Conservation (phyloP, 2,888 invertebrate genomes). For the Unio delphinus region DNA sequence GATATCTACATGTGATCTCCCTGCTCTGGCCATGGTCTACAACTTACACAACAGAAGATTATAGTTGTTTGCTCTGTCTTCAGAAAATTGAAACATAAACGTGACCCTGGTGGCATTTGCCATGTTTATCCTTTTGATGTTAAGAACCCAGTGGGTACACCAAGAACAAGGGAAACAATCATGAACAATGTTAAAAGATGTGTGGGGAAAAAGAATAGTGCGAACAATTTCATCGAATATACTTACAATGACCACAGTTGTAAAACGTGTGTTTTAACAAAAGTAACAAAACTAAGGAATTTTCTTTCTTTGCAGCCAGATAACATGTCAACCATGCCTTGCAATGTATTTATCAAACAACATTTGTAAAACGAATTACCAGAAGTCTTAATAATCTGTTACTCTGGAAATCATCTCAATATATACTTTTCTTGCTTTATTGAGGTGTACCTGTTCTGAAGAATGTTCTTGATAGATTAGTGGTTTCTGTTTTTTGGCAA, state of each 20-base stretch:
- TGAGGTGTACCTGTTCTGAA: slow-evolving; percentile 11
- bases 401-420: slow-evolving; percentile 2
- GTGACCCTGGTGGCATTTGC: too few species aligned
- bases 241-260: slow-evolving; percentile 4
- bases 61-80: too few species aligned
- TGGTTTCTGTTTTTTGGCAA: slow-evolving; percentile 12
- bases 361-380: slow-evolving; percentile 15
- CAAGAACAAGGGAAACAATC: too few species aligned
- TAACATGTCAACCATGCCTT: slow-evolving; percentile 5
- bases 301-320: slow-evolving; percentile 4
- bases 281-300: neutral
- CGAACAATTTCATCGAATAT: too few species aligned
- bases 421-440: slow-evolving; percentile 12
- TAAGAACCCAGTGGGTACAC: too few species aligned
- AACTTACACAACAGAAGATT: too few species aligned
- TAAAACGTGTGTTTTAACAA: slow-evolving; percentile 15
- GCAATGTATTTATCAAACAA: slow-evolving; percentile 8
- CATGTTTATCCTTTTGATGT: too few species aligned
- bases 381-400: slow-evolving; percentile 5
- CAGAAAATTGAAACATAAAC: too few species aligned
- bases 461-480: neutral
- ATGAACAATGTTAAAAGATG: too few species aligned
- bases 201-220: too few species aligned
- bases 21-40: too few species aligned
- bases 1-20: too few species aligned